Percentiles rank a stretch among this genome's conserved stretches.
phyloP scores from a whole-genome alignment of 2,113 vertebrate species.

The Nettapus auritus region DNA sequence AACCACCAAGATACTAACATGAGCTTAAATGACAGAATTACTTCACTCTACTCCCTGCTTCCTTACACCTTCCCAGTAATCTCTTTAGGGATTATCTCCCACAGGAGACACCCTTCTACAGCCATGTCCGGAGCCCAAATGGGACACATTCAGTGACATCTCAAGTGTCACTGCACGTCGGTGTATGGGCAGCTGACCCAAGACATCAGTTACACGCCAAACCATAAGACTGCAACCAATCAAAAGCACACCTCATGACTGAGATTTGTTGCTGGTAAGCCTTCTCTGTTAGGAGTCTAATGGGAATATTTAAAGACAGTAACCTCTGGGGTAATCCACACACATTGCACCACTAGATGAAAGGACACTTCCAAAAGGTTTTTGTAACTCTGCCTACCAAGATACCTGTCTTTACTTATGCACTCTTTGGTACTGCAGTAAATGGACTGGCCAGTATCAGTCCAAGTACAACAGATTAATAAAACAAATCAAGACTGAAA shows the following conservation, averaged over 20 bases:
- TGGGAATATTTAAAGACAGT: background rate
- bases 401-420: background rate
- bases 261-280: background rate
- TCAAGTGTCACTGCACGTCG: background rate
- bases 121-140: background rate
- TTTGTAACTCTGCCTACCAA: background rate
- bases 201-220: background rate
- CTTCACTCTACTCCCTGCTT: background rate
- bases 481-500: background rate
- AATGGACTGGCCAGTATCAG: background rate
- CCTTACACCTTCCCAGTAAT: background rate
- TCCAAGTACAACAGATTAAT: background rate
- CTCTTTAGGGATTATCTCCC: background rate
- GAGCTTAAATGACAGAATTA: background rate
- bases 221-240: background rate
- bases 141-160: background rate
- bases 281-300: background rate
- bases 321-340: background rate
- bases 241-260: background rate
- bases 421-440: background rate
- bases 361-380: background rate
- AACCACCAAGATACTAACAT: fast-evolving
- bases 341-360: background rate
- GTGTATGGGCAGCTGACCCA: fast-evolving
- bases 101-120: background rate